Base-by-base conservation (phyloP, 2,888 invertebrate species). In the Dicyrtomina minuta region DNA sequence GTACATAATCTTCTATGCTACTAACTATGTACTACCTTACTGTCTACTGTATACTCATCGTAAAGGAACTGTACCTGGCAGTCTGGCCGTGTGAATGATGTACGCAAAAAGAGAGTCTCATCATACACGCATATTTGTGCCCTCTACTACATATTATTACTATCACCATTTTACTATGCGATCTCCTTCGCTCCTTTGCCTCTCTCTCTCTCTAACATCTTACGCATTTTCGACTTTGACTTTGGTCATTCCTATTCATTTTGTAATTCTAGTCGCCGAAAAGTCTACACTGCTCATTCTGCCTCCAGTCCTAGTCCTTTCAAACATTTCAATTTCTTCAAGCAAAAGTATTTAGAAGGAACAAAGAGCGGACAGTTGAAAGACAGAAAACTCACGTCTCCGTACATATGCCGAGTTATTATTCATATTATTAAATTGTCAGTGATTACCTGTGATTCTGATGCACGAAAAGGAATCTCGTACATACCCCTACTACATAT, bases 201-300 rank as follows among this genome's bases (percentile, higher is more conserved):
- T 68, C 64, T 68, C 68, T 65, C 65, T 71, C 68, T 68, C 65
- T 58, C 72, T 70, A 66, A 62, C 66, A 66, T 58, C 62, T 67
- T 13, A 49, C 17, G 6, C n/a, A n/a, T 8, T 49, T 5, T 17
- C 49, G 17, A 8, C 49, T 4, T 46, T 46, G 46, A 12, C 22
- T 12, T 53, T 22, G 17, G 22, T 53, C 51, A 22, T 22, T 61
- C 24, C 8, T 44, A n/a, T n/a, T n/a, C n/a, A n/a, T 56, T 61
- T 61, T 61, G 61, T 61, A 41, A 22, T 55, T 41, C 46, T n/a
- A 61, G 75, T 73, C 75, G 75, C 75, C 75, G 73, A 71, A 73
- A 72, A 75, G 75, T 75, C 75, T 75, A 73, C 71, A 59, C 60
- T 68, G 71, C 65, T 41, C 55, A 46, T 61, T 46, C 6, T 46